Percentiles rank a stretch among this genome's conserved stretches.
Evolutionary conservation across 2,888 invertebrate genomes (phyloP).

Genomic region (Hanleya hanleyi): DNA sequence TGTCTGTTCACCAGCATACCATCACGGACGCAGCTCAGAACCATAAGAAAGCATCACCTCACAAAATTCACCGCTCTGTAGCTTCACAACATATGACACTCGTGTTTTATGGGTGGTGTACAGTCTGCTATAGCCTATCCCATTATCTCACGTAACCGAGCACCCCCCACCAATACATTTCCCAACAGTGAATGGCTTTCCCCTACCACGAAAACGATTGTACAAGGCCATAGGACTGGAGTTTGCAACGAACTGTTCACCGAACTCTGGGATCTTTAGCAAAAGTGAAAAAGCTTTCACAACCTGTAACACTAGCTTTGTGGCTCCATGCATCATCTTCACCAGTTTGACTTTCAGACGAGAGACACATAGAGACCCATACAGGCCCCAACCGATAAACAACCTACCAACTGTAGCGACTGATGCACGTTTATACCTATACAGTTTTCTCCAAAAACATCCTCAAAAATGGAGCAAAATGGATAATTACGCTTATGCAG

Average conservation of each 20-base stretch:
- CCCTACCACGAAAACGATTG: not conserved
- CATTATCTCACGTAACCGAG: not conserved
- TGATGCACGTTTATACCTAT: slow-evolving; percentile 37
- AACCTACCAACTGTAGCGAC: slow-evolving; percentile 24
- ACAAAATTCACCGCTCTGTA: not conserved
- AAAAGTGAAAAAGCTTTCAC: slow-evolving; percentile 27
- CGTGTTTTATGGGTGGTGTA: not conserved
- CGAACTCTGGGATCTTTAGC: slow-evolving; percentile 23
- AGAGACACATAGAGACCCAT: slow-evolving; percentile 35
- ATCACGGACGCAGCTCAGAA: not conserved
- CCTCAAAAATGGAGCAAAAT: slow-evolving; percentile 22
- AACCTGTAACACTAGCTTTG: slow-evolving; percentile 30
- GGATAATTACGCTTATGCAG: slow-evolving; percentile 23
- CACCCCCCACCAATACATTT: not conserved
- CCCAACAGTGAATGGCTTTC: not conserved
- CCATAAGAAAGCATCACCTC: not conserved
- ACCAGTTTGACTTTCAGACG: slow-evolving; percentile 37
- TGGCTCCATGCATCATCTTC: slow-evolving; percentile 31
- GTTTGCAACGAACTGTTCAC: not conserved
- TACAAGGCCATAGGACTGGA: not conserved
- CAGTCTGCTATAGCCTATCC: not conserved
- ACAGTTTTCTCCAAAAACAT: slow-evolving; percentile 32
- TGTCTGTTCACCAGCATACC: too few relatives aligned
- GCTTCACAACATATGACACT: not conserved
- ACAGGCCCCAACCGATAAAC: slow-evolving; percentile 33